phyloP scores from a whole-genome alignment of 2,888 invertebrate species.

The Serrognathus titanus region DNA sequence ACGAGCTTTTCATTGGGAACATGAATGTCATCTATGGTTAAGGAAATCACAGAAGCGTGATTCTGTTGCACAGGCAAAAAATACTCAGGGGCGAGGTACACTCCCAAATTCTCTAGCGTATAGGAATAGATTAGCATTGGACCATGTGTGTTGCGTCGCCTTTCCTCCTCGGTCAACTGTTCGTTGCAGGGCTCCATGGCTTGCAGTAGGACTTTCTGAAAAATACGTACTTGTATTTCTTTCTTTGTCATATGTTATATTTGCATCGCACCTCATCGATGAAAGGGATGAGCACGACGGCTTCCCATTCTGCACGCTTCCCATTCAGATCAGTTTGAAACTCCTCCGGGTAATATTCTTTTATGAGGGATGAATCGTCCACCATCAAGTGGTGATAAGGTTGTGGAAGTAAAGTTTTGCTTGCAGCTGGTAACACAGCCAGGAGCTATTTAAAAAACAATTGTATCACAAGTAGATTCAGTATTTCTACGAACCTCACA shows the following conservation, averaged over 20 bases:
- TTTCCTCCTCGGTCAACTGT: constrained; percentile 67
- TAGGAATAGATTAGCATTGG: constrained; percentile 81
- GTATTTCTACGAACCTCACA: not conserved
- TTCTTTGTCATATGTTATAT: not conserved
- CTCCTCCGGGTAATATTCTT: constrained; percentile 85
- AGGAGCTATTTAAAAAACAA: constrained; percentile 57
- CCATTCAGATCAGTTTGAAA: constrained; percentile 95
- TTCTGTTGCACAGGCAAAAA: constrained; percentile 60
- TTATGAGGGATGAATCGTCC: constrained; percentile 72
- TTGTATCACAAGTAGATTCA: not conserved
- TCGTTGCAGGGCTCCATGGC: constrained; percentile 72
- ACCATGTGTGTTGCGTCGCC: constrained; percentile 75
- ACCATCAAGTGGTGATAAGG: constrained; percentile 79
- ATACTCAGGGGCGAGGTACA: constrained; percentile 56
- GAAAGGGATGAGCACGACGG: constrained; percentile 89
- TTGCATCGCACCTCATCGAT: constrained; percentile 69
- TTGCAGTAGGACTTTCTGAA: constrained; percentile 61
- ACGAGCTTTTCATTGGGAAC: constrained; percentile 58
- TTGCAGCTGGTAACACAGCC: constrained; percentile 85
- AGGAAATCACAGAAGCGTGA: constrained; percentile 53
- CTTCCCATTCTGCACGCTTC: constrained; percentile 95
- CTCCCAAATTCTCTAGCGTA: constrained; percentile 58
- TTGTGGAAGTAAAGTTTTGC: constrained; percentile 71
- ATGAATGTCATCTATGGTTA: constrained; percentile 58
- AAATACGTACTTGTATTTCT: constrained; percentile 15